Base-by-base conservation (phyloP, 1,140 invertebrate species). In the Mycetomoellerius zeteki region DNA sequence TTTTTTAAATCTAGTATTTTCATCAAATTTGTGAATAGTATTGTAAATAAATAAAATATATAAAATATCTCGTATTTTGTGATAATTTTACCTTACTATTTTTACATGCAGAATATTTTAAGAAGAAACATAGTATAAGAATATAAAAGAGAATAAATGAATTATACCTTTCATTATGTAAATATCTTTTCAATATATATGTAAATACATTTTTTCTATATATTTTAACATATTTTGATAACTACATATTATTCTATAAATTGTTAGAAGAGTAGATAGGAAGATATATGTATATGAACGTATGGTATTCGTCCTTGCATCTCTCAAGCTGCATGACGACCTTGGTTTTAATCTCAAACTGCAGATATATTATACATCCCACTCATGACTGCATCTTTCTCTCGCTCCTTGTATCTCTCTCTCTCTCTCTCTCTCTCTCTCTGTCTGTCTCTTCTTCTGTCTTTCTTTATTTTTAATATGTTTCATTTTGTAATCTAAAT, bases 321-420 rank as follows among this genome's bases (percentile, higher is more conserved):
- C 47, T 56, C 30, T 6, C 33, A 21, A 24, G 33, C 8, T 52
- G 21, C 50, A 80, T 8, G 30, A 24, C 21, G 30, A 37, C 16
- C 65, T 58, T 43, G 65, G 14, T 58, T 71, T 37, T 69, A 80
- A 81, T 69, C 43, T 81, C 47, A 56, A 71, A 50, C 21, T 24
- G 10, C 27, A 65, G 76, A 78, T 65, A 78, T 65, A 80, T 27
- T 65, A 78, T 65, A 80, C 43, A 27, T 80, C 43, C 27, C 60
- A 52, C 30, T 16, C 24, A 33, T 10, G 16, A 78, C 16, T 65
- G 43, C 16, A 24, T 30, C 14, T 43, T 47, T 54, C 10, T 50
- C 19, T 56, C 8, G 24, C 69, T n/a, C 14, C n/a, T n/a, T n/a
- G n/a, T 72, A 0, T 72, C 16, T 27, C 27, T 52, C 5, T 62